Evolutionary conservation across 2,797 vertebrate genomes (phyloP).

Genomic region (Nannoperca australis): DNA sequence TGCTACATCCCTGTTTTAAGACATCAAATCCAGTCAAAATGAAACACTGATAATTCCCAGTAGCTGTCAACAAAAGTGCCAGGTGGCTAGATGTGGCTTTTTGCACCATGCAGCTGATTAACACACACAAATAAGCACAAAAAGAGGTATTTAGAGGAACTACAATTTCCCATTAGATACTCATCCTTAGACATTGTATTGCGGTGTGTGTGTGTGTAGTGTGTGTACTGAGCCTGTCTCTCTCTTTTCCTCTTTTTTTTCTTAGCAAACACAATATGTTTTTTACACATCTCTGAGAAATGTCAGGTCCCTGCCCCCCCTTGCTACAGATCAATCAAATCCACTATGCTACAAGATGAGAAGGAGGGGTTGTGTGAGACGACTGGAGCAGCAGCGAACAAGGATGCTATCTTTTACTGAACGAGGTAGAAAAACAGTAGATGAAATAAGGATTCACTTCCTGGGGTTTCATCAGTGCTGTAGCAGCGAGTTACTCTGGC

Average conservation of each 20-base stretch:
- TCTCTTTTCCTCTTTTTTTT: constrained; percentile 48
- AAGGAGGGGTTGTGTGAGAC: constrained; percentile 60
- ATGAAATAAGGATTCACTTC: constrained; percentile 74
- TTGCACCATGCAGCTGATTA: constrained; percentile 53
- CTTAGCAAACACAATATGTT: constrained; percentile 84
- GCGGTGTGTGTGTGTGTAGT: constrained; percentile 10
- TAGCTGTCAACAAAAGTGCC: constrained; percentile 63
- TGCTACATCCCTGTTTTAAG: constrained; percentile 71
- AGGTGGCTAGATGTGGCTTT: constrained; percentile 63
- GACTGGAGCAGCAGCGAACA: constrained; percentile 49
- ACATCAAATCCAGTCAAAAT: constrained; percentile 79
- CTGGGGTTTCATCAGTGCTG: constrained; percentile 62
- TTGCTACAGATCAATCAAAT: constrained; percentile 83
- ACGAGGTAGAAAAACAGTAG: constrained; percentile 51
- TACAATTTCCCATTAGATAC: constrained; percentile 30
- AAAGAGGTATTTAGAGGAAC: constrained; percentile 34
- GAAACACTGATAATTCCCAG: constrained; percentile 71
- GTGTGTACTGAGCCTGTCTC: constrained; percentile 45
- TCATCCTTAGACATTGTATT: constrained; percentile 21
- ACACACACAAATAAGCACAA: constrained; percentile 44
- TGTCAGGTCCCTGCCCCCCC: constrained; percentile 79
- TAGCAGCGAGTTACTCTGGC: constrained; percentile 51
- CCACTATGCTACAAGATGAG: constrained; percentile 70
- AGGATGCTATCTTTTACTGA: constrained; percentile 63
- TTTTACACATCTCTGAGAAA: constrained; percentile 87